These are phyloP conservation scores for Chionodraco myersi DNA, from an alignment of 2,113 vertebrate species.

Conservation along the genomic window DNA sequence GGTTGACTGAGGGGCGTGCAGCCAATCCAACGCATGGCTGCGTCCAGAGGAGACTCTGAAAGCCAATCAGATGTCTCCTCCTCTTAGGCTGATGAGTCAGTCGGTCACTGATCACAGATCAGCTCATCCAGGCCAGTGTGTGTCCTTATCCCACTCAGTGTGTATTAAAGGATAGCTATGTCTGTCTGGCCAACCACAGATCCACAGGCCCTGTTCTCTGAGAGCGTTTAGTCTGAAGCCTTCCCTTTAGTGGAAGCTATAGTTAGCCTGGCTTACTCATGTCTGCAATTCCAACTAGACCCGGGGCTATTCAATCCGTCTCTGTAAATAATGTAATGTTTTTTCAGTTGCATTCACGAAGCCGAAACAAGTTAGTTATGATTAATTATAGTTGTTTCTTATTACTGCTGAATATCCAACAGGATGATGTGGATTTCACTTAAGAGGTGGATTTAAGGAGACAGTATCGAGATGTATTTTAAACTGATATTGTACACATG, in stretches of 20 bases:
- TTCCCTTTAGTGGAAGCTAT: no score
- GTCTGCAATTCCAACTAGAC: no score
- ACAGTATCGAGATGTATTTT: conserved; percentile 20
- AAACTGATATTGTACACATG: not conserved
- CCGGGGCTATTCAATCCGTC: no score
- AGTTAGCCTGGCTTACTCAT: no score
- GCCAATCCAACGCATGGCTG: conserved; percentile 81
- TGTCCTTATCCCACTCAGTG: not conserved
- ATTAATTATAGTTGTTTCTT: conserved; percentile 15
- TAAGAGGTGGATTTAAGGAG: conserved; percentile 42
- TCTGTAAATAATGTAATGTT: no score
- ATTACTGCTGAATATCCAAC: conserved; percentile 50
- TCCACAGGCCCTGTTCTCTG: no score
- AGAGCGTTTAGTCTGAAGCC: no score
- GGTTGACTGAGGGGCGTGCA: conserved; percentile 70
- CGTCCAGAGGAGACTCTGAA: conserved; percentile 48
- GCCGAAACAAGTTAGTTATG: no score
- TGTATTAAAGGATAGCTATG: not conserved
- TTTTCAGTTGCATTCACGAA: no score
- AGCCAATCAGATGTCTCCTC: conserved; percentile 78
- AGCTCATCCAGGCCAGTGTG: not conserved
- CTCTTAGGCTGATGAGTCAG: conserved; percentile 70
- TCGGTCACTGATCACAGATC: conserved; percentile 23
- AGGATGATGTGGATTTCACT: conserved; percentile 63
- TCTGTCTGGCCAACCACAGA: not conserved